Percentiles rank a stretch among this genome's conserved stretches.
Conservation (phyloP, 1,140 invertebrate genomes). For the Drosophila gunungcola region DNA sequence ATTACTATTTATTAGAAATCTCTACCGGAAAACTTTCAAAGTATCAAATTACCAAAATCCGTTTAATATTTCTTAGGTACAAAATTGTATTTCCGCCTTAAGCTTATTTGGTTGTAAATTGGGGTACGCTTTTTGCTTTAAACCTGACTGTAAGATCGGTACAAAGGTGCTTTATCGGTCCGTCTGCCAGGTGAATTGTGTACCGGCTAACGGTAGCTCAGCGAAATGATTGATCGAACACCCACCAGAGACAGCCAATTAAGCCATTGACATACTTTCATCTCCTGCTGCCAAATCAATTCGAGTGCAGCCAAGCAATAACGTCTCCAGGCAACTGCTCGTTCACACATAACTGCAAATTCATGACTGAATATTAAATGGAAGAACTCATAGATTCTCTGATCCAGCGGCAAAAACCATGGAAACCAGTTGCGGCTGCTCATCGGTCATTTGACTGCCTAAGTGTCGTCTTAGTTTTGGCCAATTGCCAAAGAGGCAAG, state of each 20-base stretch:
- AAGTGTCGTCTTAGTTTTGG: constrained; percentile 57
- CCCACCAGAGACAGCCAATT: constrained; percentile 57
- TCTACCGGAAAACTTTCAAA: not conserved
- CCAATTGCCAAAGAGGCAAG: constrained; percentile 32
- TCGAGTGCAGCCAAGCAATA: constrained; percentile 46
- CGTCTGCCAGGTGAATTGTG: constrained; percentile 25
- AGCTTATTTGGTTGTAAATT: constrained; percentile 2
- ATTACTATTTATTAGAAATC: not conserved
- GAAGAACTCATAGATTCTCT: constrained; percentile 29
- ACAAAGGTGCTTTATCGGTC: constrained; percentile 18
- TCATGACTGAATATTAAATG: constrained; percentile 74
- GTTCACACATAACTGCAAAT: constrained; percentile 78
- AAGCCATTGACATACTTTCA: constrained; percentile 75
- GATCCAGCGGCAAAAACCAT: not conserved
- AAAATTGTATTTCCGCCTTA: constrained; percentile 3
- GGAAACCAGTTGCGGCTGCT: constrained; percentile 69
- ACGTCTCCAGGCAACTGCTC: constrained; percentile 25
- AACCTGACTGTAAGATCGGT: constrained; percentile 11
- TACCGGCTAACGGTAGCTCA: constrained; percentile 25
- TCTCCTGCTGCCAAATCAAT: constrained; percentile 15
- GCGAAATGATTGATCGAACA: constrained; percentile 66
- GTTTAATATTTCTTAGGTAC: constrained; percentile 2
- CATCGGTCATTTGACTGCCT: constrained; percentile 61
- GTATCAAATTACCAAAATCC: constrained; percentile 7
- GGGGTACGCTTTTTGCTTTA: constrained; percentile 5